Base-by-base conservation (phyloP, 2,113 vertebrate genomes). In the Apeltes quadracus region DNA sequence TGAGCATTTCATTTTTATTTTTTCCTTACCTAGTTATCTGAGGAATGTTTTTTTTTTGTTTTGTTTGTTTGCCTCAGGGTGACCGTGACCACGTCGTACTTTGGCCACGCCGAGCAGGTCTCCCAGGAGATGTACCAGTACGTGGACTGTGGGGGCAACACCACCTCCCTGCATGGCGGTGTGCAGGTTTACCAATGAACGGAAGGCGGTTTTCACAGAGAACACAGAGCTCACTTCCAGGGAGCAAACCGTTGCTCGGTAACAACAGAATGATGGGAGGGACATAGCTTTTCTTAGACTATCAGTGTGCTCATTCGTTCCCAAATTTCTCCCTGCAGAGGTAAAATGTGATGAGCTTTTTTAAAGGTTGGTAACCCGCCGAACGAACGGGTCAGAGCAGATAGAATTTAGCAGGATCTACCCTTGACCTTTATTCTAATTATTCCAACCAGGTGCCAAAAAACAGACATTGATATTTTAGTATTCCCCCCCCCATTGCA, bases 61-160 rank as follows among this genome's bases (percentile, higher is more conserved):
- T 39, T 11, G 25, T 4, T 36, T 2, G 20, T 43, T 16, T 41
- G 48, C 34, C 41, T 46, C 85, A 98, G 97, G 89, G 95, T 98
- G 72, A 98, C 95, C 0, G 96, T 98, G 82, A 98, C 97, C 2
- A 95, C 96, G 0, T 90, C 94, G 0, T 98, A 97, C 89, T 96
- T 97, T 11, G 96, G 95, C 64, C 97, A 98, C 34, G 89, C 95
- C 27, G 97, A 98, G 83, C 96, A 98, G 88, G 95, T 96, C 82
- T 97, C 96, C 82, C 96, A 95, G 87, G 97, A 98, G 89, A 95
- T 94, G 76, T 98, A 98, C 92, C 96, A 98, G 89, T 98, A 98
- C 41, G 95, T 98, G 50, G 96, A 98, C 86, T 98, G 96, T 79
- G 97, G 96, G 46, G 95, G 95, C 51, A 98, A 98, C 87, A 96